Percentiles rank a stretch among this genome's conserved stretches.
phyloP scores from a whole-genome alignment of 2,113 vertebrate species.

The Crotalus tigris region DNA sequence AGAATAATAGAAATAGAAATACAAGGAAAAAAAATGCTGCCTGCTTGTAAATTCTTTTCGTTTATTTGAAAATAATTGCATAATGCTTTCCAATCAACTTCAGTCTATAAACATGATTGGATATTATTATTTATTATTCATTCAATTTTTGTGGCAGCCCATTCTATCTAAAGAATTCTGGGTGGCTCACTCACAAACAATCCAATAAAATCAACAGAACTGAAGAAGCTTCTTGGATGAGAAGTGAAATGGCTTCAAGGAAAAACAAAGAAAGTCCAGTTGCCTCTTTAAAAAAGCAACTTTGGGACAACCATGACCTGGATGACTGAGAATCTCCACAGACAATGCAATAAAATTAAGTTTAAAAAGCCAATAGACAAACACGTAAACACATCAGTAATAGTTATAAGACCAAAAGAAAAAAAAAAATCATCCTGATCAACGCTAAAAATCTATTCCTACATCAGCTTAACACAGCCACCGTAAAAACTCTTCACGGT shows the following conservation, averaged over 20 bases:
- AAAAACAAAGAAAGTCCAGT: not conserved
- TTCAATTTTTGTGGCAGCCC: not conserved
- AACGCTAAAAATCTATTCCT: not conserved
- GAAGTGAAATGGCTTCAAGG: not conserved
- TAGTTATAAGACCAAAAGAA: not conserved
- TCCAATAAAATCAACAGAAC: not conserved
- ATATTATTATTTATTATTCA: not conserved
- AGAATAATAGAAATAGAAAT: not conserved
- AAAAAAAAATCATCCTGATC: not conserved
- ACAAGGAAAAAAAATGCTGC: not conserved
- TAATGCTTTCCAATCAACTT: not conserved
- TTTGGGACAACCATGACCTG: not conserved
- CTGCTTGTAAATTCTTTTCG: not conserved
- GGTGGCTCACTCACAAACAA: not conserved
- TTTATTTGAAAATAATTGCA: not conserved
- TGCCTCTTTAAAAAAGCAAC: not conserved
- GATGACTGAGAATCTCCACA: not conserved
- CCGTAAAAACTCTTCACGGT: not conserved
- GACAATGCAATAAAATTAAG: not conserved
- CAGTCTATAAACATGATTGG: not conserved
- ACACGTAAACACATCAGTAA: not conserved
- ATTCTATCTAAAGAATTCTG: not conserved
- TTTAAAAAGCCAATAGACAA: not conserved
- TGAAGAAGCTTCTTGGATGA: not conserved
- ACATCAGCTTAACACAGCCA: not conserved